Evolutionary conservation across 1,140 invertebrate species (phyloP), one percentile per base, ranked within the genome.

Genomic region (Nebria ingens): DNA sequence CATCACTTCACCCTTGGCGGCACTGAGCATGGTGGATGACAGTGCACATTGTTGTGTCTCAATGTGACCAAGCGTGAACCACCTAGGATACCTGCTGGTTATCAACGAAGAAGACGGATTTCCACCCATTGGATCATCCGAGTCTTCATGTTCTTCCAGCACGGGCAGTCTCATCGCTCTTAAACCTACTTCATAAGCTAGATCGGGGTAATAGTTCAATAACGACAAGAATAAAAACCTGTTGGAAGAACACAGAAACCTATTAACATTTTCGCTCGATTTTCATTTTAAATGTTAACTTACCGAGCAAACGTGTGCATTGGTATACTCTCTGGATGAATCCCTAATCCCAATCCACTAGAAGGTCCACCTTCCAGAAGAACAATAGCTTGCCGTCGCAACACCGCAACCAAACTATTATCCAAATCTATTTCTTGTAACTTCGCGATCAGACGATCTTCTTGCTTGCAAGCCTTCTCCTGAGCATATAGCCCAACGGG

Each of bases 1-100:
- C 54, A 78, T 73, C 1, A 82, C 76, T 64, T 87, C 85, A 83
- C 81, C 78, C 78, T 84, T 85, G 17, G 84, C 82, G 22, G 83
- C 82, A 72, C 81, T 84, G 1, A 92, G 75, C 72, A 92, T 80
- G 0, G 87, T 89, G 17, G 83, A 85, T 21, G 87, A 87, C 1
- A 91, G 71, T 23, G 85, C 80, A 65, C 87, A 88, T 68, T 91
- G 88, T 66, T 91, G 86, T 19, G 84, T 82, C 72, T 91, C 88
- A 29, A 91, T 84, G 63, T 87, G 84, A 19, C 83, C 82, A 21
- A 86, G 65, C 12, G 83, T 84, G 62, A 84, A 85, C 84, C 84
- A 86, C 42, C 84, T 73, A 2, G 82, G 81, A 62, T 83, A 79
- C 68, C 71, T 71, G 71, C 66, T 76, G 69, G 76, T 73, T 76